Evolutionary conservation across 2,888 invertebrate genomes (phyloP).

Genomic region (Auanema freiburgensis): DNA sequence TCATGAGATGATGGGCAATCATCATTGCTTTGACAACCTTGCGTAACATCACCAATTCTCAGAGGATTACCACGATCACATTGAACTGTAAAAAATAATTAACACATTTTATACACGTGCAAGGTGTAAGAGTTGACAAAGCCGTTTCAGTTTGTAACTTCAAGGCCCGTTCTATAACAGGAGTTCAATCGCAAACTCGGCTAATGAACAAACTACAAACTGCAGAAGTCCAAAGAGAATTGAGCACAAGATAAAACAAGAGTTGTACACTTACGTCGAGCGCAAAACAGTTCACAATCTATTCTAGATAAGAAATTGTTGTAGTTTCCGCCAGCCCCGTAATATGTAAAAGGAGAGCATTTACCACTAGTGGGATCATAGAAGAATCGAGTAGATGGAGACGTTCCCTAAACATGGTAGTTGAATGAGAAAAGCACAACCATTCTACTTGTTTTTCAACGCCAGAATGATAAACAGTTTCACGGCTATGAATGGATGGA

Average conservation of each 20-base stretch:
- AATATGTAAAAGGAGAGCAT: slow-evolving; percentile 48
- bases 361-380: slow-evolving; percentile 46
- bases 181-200: too few relatives aligned
- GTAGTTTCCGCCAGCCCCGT: slow-evolving; percentile 54
- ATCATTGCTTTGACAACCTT: slow-evolving; percentile 43
- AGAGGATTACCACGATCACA: slow-evolving; percentile 53
- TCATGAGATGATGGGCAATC: slow-evolving; percentile 55
- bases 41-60: slow-evolving; percentile 50
- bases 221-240: neutral
- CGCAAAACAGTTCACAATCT: slow-evolving; percentile 52
- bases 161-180: too few relatives aligned
- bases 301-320: slow-evolving; percentile 53
- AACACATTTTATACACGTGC: too few relatives aligned
- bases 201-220: neutral
- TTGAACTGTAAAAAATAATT: slow-evolving; percentile 35
- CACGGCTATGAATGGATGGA: slow-evolving; percentile 35
- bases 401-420: slow-evolving; percentile 30
- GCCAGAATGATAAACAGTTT: slow-evolving; percentile 45
- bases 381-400: slow-evolving; percentile 46
- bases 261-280: slow-evolving; percentile 28
- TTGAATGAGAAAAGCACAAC: neutral
- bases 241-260: slow-evolving; percentile 7
- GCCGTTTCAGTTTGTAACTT: too few relatives aligned
- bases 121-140: too few relatives aligned
- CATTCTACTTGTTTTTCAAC: slow-evolving; percentile 39